Base-by-base conservation (phyloP, 2,113 vertebrate genomes). In the Pteronura brasiliensis region DNA sequence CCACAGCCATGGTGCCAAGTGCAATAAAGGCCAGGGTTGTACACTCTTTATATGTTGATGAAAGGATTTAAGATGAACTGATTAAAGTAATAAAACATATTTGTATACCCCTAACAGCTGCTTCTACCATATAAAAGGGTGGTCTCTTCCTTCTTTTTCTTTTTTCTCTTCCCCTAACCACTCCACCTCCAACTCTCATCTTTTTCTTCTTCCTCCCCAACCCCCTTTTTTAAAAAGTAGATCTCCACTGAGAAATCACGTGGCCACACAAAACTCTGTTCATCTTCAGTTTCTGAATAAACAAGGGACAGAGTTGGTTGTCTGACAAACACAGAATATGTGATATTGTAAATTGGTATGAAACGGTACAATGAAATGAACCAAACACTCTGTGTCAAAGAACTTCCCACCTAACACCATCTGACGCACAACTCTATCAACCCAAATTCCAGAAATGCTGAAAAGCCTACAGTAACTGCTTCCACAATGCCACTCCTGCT, bases 191-290 rank as follows among this genome's bases (percentile, higher is more conserved):
- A 13, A 15, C 42, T 76, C 25, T 11, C 44, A 0, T n/a, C 31
- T 59, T 44, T 42, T 61, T 17, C 21, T 47, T 69, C 63, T 69
- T 69, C 20, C 7, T 39, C 65, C 15, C 44, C 2, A 29, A 2
- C 7, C 61, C 4, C 29, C 23, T 8, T 11, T 31, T 3, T 52
- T 44, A 15, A 0, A 27, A 47, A 52, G 20, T 39, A 67, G 59
- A 82, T 81, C 77, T 93, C 47, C 71, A 17, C 3, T 63, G 31
- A 93, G 72, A 91, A 91, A 95, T 87, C 67, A 88, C 27, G 11
- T 49, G n/a, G 42, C 36, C 42, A 42, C 1, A 93, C 25, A 83
- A 95, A 79, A 49, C 29, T 47, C 29, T 39, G 31, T 55, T 49
- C 31, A 87, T 49, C n/a, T 83, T 72, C 65, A 39, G 27, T 18